Evolutionary conservation across 2,888 invertebrate species (phyloP).

Genomic region (Lepidochrysops patricia): DNA sequence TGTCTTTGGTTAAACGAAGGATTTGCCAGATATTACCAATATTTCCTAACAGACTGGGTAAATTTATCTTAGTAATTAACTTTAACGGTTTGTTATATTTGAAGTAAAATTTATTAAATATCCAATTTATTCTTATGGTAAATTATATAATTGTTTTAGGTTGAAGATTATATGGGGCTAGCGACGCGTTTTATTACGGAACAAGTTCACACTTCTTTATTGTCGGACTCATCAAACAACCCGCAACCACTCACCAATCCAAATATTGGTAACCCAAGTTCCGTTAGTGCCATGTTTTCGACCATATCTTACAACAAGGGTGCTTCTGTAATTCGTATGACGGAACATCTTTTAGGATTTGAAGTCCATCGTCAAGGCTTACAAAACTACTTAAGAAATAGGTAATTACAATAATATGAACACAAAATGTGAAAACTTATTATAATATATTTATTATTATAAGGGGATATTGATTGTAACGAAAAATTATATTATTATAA

Average conservation of each 20-base stretch:
- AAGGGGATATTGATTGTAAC: too few relatives aligned
- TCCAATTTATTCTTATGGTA: not conserved
- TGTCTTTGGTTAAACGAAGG: slow-evolving; percentile 81
- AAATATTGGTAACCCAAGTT: slow-evolving; percentile 69
- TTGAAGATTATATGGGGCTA: slow-evolving; percentile 77
- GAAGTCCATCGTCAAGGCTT: slow-evolving; percentile 70
- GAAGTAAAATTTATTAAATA: slow-evolving; percentile 1
- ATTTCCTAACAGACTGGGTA: slow-evolving; percentile 73
- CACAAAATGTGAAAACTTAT: too few relatives aligned
- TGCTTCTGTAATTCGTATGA: slow-evolving; percentile 78
- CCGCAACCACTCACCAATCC: slow-evolving; percentile 76
- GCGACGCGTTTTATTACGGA: slow-evolving; percentile 81
- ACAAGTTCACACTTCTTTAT: slow-evolving; percentile 78
- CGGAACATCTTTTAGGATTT: slow-evolving; percentile 75
- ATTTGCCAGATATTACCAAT: slow-evolving; percentile 83
- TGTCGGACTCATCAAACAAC: slow-evolving; percentile 70
- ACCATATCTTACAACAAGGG: slow-evolving; percentile 81
- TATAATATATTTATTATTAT: too few relatives aligned
- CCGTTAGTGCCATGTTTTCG: slow-evolving; percentile 78
- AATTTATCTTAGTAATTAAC: slow-evolving; percentile 17
- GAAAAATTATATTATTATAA: not conserved
- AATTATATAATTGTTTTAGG: slow-evolving; percentile 46
- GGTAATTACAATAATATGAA: slow-evolving; percentile 65
- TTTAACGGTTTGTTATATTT: not conserved
- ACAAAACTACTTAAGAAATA: slow-evolving; percentile 62